Conservation (phyloP, 1,140 invertebrate genomes). For the Eriosoma lanigerum region DNA sequence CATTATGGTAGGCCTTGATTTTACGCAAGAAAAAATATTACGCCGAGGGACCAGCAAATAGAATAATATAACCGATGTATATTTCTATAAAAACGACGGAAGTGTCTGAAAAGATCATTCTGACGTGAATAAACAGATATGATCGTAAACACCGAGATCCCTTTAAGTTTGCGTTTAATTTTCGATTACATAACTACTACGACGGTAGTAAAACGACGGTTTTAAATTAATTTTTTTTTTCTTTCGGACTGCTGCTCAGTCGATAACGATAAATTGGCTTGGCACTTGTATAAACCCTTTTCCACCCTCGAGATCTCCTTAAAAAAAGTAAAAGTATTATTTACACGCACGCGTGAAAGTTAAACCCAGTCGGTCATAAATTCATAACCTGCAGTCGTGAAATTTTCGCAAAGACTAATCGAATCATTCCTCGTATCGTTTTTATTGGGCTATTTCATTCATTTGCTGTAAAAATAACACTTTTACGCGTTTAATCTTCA, state of each 20-base stretch:
- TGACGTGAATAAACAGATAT: slow-evolving; percentile 7
- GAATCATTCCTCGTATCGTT: slow-evolving; percentile 13
- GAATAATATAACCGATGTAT: not conserved
- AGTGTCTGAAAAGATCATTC: not conserved
- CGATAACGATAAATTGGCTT: slow-evolving; percentile 5
- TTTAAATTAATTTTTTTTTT: slow-evolving; percentile 20
- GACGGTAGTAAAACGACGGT: slow-evolving; percentile 20
- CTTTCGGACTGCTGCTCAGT: not conserved
- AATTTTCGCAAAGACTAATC: not conserved
- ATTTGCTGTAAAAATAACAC: slow-evolving; percentile 15
- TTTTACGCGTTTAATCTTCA: slow-evolving; percentile 14
- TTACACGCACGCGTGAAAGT: not conserved
- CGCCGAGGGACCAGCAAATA: not conserved
- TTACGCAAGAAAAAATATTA: not conserved
- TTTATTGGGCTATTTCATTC: not conserved
- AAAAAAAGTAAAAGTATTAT: slow-evolving; percentile 5
- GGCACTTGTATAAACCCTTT: not conserved
- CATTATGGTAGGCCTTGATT: not conserved
- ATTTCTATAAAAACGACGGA: not conserved
- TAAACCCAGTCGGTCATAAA: not conserved
- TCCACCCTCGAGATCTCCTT: not conserved
- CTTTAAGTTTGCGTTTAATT: slow-evolving; percentile 14
- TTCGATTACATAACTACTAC: not conserved
- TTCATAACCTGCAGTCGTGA: not conserved
- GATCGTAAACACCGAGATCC: not conserved